Evolutionary conservation across 2,797 vertebrate genomes (phyloP), one percentile per base, ranked within the genome.

Genomic region (Periophthalmus magnuspinnatus): DNA sequence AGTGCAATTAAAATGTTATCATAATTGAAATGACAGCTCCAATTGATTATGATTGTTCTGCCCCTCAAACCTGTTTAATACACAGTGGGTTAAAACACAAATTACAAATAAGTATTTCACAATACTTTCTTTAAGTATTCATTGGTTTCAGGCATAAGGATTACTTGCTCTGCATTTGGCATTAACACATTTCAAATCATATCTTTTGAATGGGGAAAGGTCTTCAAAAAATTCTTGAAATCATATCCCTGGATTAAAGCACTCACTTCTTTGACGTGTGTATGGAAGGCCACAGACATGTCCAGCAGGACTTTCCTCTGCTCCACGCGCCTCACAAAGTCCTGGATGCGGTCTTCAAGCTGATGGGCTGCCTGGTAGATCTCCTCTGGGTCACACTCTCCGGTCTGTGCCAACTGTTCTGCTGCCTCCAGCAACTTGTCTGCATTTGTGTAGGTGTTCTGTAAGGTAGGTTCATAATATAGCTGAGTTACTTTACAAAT

Each of bases 381-480:
- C 89, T 99, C 97, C 84, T 99, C 97, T 0, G 97, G 97, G 87
- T 99, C 97, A 77, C 97, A 99, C 78, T 99, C 97, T 2, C 97
- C 96, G 0, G 97, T 99, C 91, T 99, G 97, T 5, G 97, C 97
- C 58, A 99, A 90, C 90, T 99, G 97, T 79, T 99, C 97, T 0
- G 97, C 97, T 1, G 97, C 97, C 87, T 99, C 97, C 38, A 99
- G 90, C 69, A 99, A 82, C 75, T 99, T 98, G 82, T 99, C 97
- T 54, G 97, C 97, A 0, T 99, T 99, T 45, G 97, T 99, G 21
- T 98, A 99, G 0, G 97, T 99, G 88, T 99, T 99, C 97, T 99
- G 83, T 84, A 86, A 19, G 70, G 60, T 2, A 68, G 34, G 24
- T 24, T 47, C 7, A 32, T 57, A 70, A 64, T 28, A 28, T 17